phyloP scores from a whole-genome alignment of 2,888 invertebrate genomes.

The Dryobota labecula region DNA sequence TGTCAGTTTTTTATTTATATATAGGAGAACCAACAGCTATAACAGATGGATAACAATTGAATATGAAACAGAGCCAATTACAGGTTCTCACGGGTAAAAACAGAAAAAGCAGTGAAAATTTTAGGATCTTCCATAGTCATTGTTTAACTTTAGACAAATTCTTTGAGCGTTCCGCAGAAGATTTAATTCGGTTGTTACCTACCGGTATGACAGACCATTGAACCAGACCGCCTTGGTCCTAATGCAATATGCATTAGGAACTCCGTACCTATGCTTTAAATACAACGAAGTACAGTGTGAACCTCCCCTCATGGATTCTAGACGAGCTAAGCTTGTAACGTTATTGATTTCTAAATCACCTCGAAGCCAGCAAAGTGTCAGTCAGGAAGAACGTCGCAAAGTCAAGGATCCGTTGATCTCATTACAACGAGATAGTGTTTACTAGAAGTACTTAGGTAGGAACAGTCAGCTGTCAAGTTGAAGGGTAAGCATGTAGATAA shows the following conservation, averaged over 20 bases:
- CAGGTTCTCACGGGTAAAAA: no score
- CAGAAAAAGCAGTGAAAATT: no score
- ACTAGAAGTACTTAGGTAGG: slow-evolving; percentile 45
- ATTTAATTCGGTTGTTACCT: not conserved
- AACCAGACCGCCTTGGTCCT: not conserved
- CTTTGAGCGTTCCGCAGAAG: not conserved
- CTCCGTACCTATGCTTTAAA: slow-evolving; percentile 21
- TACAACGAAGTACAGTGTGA: slow-evolving; percentile 17
- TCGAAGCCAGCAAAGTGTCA: slow-evolving; percentile 78
- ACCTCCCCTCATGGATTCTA: slow-evolving; percentile 36
- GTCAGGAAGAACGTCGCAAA: slow-evolving; percentile 74
- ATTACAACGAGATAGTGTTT: slow-evolving; percentile 76
- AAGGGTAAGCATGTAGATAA: slow-evolving; percentile 70
- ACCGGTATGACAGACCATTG: not conserved
- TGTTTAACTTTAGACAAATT: not conserved
- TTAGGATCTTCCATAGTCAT: no score
- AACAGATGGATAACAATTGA: no score
- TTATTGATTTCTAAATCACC: slow-evolving; percentile 79
- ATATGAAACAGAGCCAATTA: no score
- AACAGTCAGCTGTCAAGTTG: slow-evolving; percentile 78
- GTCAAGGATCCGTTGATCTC: slow-evolving; percentile 86
- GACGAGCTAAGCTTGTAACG: slow-evolving; percentile 57
- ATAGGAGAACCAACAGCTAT: no score
- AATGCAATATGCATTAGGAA: not conserved
- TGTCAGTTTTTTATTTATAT: not conserved